Evolutionary conservation across 2,888 invertebrate species (phyloP).

Genomic region (Pyrrhia umbra): DNA sequence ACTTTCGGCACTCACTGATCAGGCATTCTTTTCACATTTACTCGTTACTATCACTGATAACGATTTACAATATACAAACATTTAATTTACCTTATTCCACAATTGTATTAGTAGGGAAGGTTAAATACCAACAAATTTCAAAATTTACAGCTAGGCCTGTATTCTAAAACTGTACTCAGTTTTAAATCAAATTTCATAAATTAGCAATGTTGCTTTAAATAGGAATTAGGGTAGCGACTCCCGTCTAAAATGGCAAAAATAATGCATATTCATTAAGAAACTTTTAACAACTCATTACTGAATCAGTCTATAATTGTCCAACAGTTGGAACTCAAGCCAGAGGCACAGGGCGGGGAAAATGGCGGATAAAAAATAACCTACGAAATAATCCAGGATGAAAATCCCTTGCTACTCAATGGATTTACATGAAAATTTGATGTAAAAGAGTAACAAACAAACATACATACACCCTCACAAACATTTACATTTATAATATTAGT

Average conservation of each 20-base stretch:
- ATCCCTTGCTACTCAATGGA: too few species aligned
- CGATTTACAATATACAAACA: too few species aligned
- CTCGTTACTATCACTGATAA: too few species aligned
- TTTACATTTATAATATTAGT: too few species aligned
- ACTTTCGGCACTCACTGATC: too few species aligned
- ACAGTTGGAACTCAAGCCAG: not conserved
- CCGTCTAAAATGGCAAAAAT: not conserved
- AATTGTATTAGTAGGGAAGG: not conserved
- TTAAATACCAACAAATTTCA: not conserved
- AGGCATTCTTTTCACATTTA: too few species aligned
- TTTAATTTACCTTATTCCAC: too few species aligned
- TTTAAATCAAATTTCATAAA: not conserved
- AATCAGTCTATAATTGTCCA: conserved; percentile 1
- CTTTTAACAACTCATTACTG: conserved; percentile 1
- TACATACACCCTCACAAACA: too few species aligned
- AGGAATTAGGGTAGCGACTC: not conserved
- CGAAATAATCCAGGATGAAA: too few species aligned
- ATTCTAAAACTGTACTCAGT: not conserved
- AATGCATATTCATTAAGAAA: not conserved
- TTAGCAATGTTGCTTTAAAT: not conserved
- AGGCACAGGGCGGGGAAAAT: not conserved
- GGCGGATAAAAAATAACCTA: too few species aligned
- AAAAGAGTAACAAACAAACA: too few species aligned
- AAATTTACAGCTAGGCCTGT: not conserved
- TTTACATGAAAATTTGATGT: too few species aligned